A percentile compares a stretch with the other conserved stretches of the same genome.
These are phyloP conservation scores for Aproaerema taeniolella DNA, from an alignment of 2,888 invertebrate species.

Conservation along the genomic window DNA sequence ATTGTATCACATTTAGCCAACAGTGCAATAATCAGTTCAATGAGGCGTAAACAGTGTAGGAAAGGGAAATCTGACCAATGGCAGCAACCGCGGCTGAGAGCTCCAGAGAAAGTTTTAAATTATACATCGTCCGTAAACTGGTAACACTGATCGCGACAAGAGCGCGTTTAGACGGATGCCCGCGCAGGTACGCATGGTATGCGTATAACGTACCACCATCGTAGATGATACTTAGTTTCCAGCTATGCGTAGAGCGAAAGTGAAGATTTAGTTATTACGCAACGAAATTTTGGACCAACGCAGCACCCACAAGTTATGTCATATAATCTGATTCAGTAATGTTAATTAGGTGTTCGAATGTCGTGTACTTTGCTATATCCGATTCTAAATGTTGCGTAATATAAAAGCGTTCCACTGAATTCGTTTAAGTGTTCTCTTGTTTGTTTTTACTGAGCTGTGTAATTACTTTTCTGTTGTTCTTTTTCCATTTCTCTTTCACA, in stretches of 20 bases:
- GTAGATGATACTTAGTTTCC: neutral
- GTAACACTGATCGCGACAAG: constrained; percentile 51
- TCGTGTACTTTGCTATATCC: constrained; percentile 7
- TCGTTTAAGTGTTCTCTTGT: neutral
- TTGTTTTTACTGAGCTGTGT: neutral
- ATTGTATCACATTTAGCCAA: constrained; percentile 14
- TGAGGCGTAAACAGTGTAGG: constrained; percentile 44
- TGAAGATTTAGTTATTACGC: constrained; percentile 26
- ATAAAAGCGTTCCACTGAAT: neutral
- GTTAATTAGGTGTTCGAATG: constrained; percentile 20
- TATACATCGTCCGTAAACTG: constrained; percentile 63
- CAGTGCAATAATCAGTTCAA: constrained; percentile 37
- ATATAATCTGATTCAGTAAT: constrained; percentile 22
- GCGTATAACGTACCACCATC: neutral
- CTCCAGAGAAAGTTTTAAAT: constrained; percentile 71
- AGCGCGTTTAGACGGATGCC: constrained; percentile 29
- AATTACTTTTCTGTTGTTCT: neutral
- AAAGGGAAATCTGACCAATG: constrained; percentile 58
- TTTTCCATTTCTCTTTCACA: neutral
- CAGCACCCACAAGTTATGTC: constrained; percentile 24
- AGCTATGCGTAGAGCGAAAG: constrained; percentile 26
- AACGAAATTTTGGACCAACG: constrained; percentile 22
- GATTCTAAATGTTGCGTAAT: constrained; percentile 8
- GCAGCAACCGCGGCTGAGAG: constrained; percentile 28
- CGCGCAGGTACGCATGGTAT: neutral